Base-by-base conservation (phyloP, 2,797 vertebrate species). In the Fringilla coelebs region DNA sequence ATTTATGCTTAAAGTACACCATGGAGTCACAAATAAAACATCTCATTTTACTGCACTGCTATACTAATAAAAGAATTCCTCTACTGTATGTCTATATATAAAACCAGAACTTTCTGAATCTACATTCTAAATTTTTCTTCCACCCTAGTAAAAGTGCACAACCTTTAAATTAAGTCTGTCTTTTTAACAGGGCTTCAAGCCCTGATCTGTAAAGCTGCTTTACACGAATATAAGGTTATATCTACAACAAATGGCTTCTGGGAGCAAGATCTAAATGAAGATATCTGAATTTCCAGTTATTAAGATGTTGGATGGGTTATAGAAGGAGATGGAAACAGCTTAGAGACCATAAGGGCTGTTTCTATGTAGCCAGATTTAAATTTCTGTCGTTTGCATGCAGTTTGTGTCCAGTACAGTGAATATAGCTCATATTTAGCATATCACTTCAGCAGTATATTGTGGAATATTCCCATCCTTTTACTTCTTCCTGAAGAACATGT, bases 201-300 rank as follows among this genome's bases (percentile, higher is more conserved):
- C 43, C 24, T 78, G n/a, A 94, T 93, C 51, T 32, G 79, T 81
- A 79, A 89, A 90, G 24, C 32, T 78, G 25, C 51, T 96, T 79
- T 92, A 89, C 84, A 29, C 48, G 4, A 71, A 51, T 80, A 34
- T 51, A 76, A 76, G 10, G 34, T 77, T 89, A 65, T 63, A 58
- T 48, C 46, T 89, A 61, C 58, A 75, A 83, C 62, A 91, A 41
- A 88, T 49, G 31, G 15, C 49, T 94, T 91, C 57, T 2, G 29
- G 41, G 79, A 93, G 54, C 67, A 92, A 74, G 55, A 82, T 45
- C 52, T 89, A 92, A 92, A 74, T 77, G 62, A 32, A 52, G 19
- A 52, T 80, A 85, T 74, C 67, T 74, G 60, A 95, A 82, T 92
- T 92, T 90, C 17, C 71, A 89, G 78, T 85, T 92, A 85, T 79